A percentile compares a stretch with the other conserved stretches of the same genome.
Evolutionary conservation across 1,140 invertebrate genomes (phyloP).

Genomic region (Matsumurasca onukii): DNA sequence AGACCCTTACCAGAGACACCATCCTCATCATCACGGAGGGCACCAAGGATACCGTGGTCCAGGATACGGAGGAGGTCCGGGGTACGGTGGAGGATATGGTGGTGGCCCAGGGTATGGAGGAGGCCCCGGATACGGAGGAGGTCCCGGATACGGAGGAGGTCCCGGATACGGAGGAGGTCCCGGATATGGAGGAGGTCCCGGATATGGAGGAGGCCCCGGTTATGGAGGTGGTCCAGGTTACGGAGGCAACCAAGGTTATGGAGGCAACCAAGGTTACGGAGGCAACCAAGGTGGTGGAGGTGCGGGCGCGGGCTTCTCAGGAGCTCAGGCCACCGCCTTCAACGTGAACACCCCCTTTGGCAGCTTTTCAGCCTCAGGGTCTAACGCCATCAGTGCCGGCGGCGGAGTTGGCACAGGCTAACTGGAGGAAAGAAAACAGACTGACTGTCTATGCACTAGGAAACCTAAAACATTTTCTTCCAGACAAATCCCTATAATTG

Average conservation of each 20-base stretch:
- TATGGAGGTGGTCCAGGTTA: background rate
- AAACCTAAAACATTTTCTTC: no score
- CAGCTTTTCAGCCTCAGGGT: no score
- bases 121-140: no score
- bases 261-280: background rate
- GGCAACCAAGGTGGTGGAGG: background rate
- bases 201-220: background rate
- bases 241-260: background rate
- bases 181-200: background rate
- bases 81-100: background rate
- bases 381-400: no score
- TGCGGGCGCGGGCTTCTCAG: no score
- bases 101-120: background rate
- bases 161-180: background rate
- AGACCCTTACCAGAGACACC: background rate
- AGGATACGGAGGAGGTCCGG: background rate
- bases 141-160: no score
- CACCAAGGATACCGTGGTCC: background rate
- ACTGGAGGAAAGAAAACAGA: no score
- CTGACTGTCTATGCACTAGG: no score
- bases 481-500: no score
- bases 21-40: conserved; percentile 3
- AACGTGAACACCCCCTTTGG: no score
- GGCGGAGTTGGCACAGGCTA: no score
- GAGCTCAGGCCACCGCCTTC: no score